phyloP scores from a whole-genome alignment of 2,113 vertebrate species.

The Hydropotes inermis region DNA sequence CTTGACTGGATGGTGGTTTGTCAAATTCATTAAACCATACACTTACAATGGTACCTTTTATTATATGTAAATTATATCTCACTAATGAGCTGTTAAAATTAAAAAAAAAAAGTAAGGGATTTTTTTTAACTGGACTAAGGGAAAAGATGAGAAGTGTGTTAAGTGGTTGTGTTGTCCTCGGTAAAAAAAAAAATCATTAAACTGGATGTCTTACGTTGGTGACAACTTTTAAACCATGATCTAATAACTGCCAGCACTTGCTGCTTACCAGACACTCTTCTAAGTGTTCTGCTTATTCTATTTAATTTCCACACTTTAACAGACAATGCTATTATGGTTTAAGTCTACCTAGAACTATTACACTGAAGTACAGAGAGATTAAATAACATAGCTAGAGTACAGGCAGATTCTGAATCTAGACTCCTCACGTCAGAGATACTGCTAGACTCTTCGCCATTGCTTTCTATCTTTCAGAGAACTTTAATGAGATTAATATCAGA shows the following conservation, averaged over 20 bases:
- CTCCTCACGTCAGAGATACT: neutral
- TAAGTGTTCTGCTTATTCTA: neutral
- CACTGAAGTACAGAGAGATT: neutral
- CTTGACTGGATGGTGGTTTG: neutral
- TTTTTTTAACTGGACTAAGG: neutral
- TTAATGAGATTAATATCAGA: neutral
- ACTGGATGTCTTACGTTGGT: neutral
- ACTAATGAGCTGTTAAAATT: neutral
- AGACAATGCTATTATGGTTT: neutral
- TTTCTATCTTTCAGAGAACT: neutral
- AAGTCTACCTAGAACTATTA: neutral
- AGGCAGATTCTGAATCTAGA: neutral
- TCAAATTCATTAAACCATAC: neutral
- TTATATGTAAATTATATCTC: neutral
- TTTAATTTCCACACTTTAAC: neutral
- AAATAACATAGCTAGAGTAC: neutral
- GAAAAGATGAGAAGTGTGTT: neutral
- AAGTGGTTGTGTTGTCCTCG: neutral
- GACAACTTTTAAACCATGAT: neutral
- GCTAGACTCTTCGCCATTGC: neutral
- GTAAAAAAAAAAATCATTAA: slow-evolving; percentile 1
- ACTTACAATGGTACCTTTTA: neutral
- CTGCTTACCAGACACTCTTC: neutral
- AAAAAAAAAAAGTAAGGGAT: neutral
- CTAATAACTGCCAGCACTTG: neutral